Base-by-base conservation (phyloP, 2,888 invertebrate genomes). In the Drosophila leonis region DNA sequence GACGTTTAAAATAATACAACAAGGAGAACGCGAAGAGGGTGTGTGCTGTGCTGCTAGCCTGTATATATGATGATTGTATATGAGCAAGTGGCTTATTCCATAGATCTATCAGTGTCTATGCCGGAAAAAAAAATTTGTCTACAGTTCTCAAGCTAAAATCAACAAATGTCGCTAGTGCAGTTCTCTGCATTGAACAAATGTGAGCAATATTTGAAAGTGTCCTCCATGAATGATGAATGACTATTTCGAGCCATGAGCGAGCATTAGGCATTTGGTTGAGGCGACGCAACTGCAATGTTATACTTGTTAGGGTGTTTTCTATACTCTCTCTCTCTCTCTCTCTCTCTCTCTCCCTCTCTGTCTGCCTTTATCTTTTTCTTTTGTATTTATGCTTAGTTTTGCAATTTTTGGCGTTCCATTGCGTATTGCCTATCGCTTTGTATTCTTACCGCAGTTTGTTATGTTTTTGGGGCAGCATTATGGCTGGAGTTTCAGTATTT, bases 311-410 rank as follows among this genome's bases (percentile, higher is more conserved):
- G 61, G 63, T 37, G 72, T 9, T 59, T 60, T 59, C 18, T 31
- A n/a, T 42, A 7, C 8, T 56, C 33, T n/a, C 35, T 52, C 33
- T 24, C 44, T 29, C 35, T 57, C 27, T 20, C n/a, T 37, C 42
- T 41, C 13, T 31, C 20, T 46, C 42, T 52, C 33, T n/a, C 44
- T 31, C 35, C 52, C 27, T 20, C n/a, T 37, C 42, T 41, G 12
- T 31, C 15, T 46, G 35, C 44, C 27, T 20, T 13, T 6, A 42
- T 27, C 33, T 39, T 24, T 20, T 24, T 20, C 33, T 31, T 18
- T 41, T 39, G n/a, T 24, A 41, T 49, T 57, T 63, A 15, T 72
- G 76, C 69, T 73, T 62, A 63, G 62, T 56, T 73, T 65, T 65
- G 75, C 78, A 67, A 78, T 61, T 77, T 48, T 44, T 33, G 4